Evolutionary conservation across 1,140 invertebrate genomes (phyloP), one percentile per base, ranked within the genome.

Genomic region (Caenorhabditis brenneri): DNA sequence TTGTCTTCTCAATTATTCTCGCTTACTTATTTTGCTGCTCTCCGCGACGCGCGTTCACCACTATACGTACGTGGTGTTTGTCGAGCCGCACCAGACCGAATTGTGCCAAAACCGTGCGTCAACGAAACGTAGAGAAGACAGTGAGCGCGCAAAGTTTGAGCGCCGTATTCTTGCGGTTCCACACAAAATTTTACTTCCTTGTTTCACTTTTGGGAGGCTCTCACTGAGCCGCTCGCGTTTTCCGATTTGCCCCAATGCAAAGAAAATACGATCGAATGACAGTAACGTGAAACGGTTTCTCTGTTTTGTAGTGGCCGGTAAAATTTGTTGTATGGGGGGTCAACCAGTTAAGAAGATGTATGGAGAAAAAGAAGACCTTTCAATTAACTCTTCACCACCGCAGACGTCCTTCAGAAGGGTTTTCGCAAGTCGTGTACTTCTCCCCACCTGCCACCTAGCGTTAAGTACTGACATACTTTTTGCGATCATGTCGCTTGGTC

Each of bases 51-150:
- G 33, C 58, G 36, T n/a, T n/a, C 58, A 65, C 65, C 36, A 74
- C 65, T 74, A 74, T 74, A 74, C 65, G 65, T 74, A 74, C 65
- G 65, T 74, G 65, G 65, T 74, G 65, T 74, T 74, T 74, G 65
- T 74, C 16, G 65, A 74, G 65, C 36, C 65, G 36, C 65, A 46
- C 65, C 36, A 65, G 58, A 36, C 36, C n/a, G 65, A 74, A 42
- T 74, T 74, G 65, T 74, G 65, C 33, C 65, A 74, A 42, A 74
- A 42, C 65, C 65, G 65, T 74, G 65, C 65, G 65, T 74, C 36
- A 24, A 65, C 58, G 33, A 74, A 74, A 74, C 65, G 65, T 74
- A 74, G 65, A 46, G 65, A 74, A 74, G 31, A 33, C 58, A 33
- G 58, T 9, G 36, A 6, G 12, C 15, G 65, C 65, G n/a, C 65